Evolutionary conservation across 1,140 invertebrate species (phyloP).

Genomic region (Homarus americanus): DNA sequence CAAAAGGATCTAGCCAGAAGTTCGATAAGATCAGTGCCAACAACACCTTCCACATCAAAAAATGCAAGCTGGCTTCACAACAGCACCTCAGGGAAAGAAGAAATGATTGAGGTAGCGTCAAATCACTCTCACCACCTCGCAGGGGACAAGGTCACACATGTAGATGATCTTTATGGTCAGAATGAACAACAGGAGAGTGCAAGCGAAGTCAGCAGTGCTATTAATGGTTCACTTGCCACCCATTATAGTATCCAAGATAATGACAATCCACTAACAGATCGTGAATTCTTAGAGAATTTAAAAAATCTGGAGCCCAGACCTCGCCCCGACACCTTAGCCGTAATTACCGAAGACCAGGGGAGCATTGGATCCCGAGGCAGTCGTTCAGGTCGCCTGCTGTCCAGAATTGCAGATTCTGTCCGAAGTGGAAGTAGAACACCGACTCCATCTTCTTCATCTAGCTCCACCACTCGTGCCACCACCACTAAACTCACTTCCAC

Average conservation of each 20-base stretch:
- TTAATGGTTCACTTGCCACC: slow-evolving; percentile 64
- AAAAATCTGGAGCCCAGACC: slow-evolving; percentile 61
- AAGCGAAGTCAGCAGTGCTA: slow-evolving; percentile 63
- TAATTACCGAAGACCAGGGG: slow-evolving; percentile 59
- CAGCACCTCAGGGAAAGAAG: slow-evolving; percentile 16
- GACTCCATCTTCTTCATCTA: slow-evolving; percentile 58
- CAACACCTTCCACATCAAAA: slow-evolving; percentile 53
- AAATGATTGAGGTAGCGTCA: slow-evolving; percentile 31
- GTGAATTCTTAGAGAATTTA: slow-evolving; percentile 60
- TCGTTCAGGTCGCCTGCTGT: slow-evolving; percentile 52
- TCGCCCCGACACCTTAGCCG: slow-evolving; percentile 60
- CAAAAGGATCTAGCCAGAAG: slow-evolving; percentile 18
- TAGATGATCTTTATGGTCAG: slow-evolving; percentile 62
- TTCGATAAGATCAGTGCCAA: slow-evolving; percentile 38
- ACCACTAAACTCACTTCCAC: slow-evolving; percentile 67
- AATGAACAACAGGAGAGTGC: slow-evolving; percentile 41
- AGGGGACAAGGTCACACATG: slow-evolving; percentile 35
- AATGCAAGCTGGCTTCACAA: slow-evolving; percentile 45
- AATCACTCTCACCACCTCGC: slow-evolving; percentile 29
- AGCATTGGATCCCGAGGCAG: slow-evolving; percentile 57
- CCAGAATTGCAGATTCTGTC: slow-evolving; percentile 62
- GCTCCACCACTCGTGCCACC: slow-evolving; percentile 63
- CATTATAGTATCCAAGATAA: slow-evolving; percentile 57
- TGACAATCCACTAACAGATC: slow-evolving; percentile 58
- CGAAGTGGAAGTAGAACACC: slow-evolving; percentile 65